A percentile compares a stretch with the other conserved stretches of the same genome.
These are phyloP conservation scores for Euthynnus affinis DNA, from an alignment of 2,797 vertebrate species.

Conservation along the genomic window DNA sequence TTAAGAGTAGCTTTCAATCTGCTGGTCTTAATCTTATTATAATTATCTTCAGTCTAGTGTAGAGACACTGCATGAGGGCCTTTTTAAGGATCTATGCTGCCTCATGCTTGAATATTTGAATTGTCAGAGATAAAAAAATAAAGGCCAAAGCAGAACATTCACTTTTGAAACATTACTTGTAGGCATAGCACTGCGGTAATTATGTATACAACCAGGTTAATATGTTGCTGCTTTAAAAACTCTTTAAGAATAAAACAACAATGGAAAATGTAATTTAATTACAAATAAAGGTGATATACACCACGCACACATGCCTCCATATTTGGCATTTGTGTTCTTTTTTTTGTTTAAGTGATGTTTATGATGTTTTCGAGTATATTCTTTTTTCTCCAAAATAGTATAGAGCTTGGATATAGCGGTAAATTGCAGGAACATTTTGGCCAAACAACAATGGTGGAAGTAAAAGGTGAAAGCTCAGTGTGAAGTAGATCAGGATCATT, in stretches of 20 bases:
- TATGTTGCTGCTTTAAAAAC: background rate
- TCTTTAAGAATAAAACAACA: background rate
- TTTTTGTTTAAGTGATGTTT: no score
- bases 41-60: conserved; percentile 6
- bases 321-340: no score
- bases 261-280: no score
- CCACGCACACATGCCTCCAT: background rate
- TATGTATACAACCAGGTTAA: conserved; percentile 1
- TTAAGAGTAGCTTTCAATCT: conserved; percentile 13
- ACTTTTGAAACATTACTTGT: conserved; percentile 26
- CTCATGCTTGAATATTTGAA: conserved; percentile 10
- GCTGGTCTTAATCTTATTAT: conserved; percentile 13
- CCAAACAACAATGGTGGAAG: background rate
- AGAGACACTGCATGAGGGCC: background rate
- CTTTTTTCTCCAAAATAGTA: background rate
- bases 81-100: background rate
- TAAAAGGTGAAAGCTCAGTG: background rate
- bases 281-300: background rate
- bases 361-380: background rate
- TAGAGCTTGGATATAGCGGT: background rate
- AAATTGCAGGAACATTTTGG: background rate
- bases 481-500: background rate
- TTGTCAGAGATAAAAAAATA: conserved; percentile 33
- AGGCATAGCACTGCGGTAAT: background rate
- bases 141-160: conserved; percentile 25